Percentiles rank a stretch among this genome's conserved stretches.
Conservation (phyloP, 2,113 vertebrate genomes). For the Forbesichthys papilliferus region DNA sequence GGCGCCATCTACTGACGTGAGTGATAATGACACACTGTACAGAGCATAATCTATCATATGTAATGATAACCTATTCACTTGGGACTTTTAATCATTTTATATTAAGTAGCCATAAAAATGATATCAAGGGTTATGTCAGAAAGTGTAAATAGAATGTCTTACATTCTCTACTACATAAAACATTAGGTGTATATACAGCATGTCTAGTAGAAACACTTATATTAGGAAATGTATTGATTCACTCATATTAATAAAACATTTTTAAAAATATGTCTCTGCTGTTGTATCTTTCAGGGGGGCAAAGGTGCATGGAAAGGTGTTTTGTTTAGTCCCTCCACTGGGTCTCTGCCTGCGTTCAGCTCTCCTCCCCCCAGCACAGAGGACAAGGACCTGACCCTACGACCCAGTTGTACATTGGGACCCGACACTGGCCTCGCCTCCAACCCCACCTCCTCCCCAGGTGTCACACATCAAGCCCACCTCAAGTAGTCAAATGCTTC, state of each 20-base stretch:
- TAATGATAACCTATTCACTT: too few species aligned
- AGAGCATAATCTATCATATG: neutral
- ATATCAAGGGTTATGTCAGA: too few species aligned
- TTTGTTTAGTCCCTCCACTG: conserved; percentile 59
- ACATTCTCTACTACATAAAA: too few species aligned
- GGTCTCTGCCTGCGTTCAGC: conserved; percentile 71
- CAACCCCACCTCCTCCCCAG: conserved; percentile 39
- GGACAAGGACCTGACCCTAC: conserved; percentile 48
- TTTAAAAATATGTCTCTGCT: neutral
- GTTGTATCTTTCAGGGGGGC: conserved; percentile 45
- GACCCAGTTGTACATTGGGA: conserved; percentile 67
- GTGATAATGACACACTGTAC: conserved; percentile 2
- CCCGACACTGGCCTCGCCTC: conserved; percentile 40
- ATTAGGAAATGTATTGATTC: too few species aligned
- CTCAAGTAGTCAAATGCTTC: neutral
- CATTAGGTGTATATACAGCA: too few species aligned
- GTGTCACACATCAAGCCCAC: conserved; percentile 14
- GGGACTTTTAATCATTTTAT: too few species aligned
- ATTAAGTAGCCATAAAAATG: too few species aligned
- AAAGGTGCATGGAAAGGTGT: conserved; percentile 50
- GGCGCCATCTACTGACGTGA: conserved; percentile 70
- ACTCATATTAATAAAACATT: too few species aligned
- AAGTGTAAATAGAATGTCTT: neutral
- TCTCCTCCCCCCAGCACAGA: conserved; percentile 42
- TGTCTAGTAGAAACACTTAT: too few species aligned